Percentiles rank a stretch among this genome's conserved stretches.
phyloP scores from a whole-genome alignment of 2,888 invertebrate species.

The Lithophane ornitopus region DNA sequence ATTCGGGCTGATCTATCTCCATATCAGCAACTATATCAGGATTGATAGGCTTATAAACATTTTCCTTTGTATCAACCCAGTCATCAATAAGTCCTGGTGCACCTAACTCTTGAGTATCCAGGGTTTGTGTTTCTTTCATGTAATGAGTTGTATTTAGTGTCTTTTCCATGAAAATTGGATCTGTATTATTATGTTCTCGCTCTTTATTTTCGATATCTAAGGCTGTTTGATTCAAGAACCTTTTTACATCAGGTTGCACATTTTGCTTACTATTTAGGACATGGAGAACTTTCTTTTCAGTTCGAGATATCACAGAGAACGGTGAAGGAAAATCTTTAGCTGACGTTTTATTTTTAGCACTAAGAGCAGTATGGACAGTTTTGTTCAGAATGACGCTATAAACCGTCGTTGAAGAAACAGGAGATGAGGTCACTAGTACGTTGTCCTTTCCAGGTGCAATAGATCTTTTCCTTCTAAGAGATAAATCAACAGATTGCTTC shows the following conservation, averaged over 20 bases:
- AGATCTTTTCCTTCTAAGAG: conserved; percentile 82
- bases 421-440: conserved; percentile 58
- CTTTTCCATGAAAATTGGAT: conserved; percentile 80
- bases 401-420: conserved; percentile 64
- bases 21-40: conserved; percentile 84
- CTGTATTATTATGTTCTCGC: conserved; percentile 74
- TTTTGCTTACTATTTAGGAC: conserved; percentile 72
- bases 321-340: conserved; percentile 67
- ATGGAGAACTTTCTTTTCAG: conserved; percentile 75
- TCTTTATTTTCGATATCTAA: conserved; percentile 80
- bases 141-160: conserved; percentile 79
- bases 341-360: conserved; percentile 32
- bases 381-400: conserved; percentile 82
- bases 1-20: conserved; percentile 83
- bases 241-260: conserved; percentile 68
- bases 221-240: conserved; percentile 86
- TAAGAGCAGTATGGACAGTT: conserved; percentile 51
- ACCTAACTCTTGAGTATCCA: conserved; percentile 78
- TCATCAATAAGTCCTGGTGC: conserved; percentile 81
- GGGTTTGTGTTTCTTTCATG: conserved; percentile 72
- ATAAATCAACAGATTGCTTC: conserved; percentile 86
- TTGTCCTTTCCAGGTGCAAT: conserved; percentile 59
- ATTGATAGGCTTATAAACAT: conserved; percentile 77
- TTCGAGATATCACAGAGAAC: conserved; percentile 79
- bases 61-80: conserved; percentile 81